A percentile compares a stretch with the other conserved stretches of the same genome.
Evolutionary conservation across 2,113 vertebrate species (phyloP).

Genomic region (Cebus imitator): DNA sequence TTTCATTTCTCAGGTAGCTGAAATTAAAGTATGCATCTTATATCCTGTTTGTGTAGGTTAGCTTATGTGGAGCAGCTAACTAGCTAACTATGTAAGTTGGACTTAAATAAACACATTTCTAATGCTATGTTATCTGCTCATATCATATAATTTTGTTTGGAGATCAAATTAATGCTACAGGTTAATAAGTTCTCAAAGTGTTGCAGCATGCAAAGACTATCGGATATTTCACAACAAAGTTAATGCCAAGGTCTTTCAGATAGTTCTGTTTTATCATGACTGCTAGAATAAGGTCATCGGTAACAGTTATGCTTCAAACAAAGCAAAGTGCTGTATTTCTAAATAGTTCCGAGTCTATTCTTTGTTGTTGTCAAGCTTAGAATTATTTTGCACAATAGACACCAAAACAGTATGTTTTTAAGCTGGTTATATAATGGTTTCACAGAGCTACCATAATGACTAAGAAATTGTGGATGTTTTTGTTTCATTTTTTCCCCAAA

Average conservation of each 20-base stretch:
- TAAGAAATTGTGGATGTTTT: constrained; percentile 31
- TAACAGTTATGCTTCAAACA: not conserved
- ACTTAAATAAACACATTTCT: not conserved
- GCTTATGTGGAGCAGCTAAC: not conserved
- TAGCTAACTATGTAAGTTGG: not conserved
- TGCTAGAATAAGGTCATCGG: constrained; percentile 10
- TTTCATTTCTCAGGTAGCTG: not conserved
- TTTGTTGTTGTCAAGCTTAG: not conserved
- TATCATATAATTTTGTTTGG: not conserved
- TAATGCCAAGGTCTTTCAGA: constrained; percentile 44
- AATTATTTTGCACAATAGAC: not conserved
- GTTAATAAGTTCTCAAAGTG: not conserved
- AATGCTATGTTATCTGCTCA: not conserved
- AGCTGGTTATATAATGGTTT: not conserved
- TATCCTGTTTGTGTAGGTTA: not conserved
- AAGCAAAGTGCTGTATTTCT: not conserved
- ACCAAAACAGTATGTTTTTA: not conserved
- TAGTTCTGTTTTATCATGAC: constrained; percentile 33
- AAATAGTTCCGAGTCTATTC: constrained; percentile 6
- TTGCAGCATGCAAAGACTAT: constrained; percentile 38
- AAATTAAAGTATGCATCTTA: not conserved
- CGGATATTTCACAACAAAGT: constrained; percentile 38
- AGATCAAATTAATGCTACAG: not conserved
- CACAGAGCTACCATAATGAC: not conserved
- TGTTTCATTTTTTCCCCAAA: not conserved